A percentile compares a stretch with the other conserved stretches of the same genome.
Conservation (phyloP, 2,113 vertebrate species). For the Helogale parvula region DNA sequence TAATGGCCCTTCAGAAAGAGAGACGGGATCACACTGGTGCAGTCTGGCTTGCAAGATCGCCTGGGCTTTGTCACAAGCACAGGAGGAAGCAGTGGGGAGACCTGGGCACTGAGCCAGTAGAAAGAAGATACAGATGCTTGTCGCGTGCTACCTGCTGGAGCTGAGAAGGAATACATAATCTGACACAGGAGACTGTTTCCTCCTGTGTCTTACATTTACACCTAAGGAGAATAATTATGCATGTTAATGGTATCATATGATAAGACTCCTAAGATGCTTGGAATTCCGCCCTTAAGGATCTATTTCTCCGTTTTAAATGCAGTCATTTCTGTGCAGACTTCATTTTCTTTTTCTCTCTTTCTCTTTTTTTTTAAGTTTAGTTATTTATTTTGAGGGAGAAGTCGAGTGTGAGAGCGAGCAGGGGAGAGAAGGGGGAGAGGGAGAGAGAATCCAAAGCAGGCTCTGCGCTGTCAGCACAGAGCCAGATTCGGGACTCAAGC, state of each 20-base stretch:
- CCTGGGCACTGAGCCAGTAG: not conserved
- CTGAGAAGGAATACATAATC: not conserved
- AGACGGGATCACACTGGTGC: not conserved
- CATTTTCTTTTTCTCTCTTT: not conserved
- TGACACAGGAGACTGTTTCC: not conserved
- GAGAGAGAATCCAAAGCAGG: no score
- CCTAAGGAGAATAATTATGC: not conserved
- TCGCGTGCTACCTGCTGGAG: not conserved
- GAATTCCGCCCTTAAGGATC: not conserved
- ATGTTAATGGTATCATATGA: not conserved
- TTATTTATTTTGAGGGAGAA: no score
- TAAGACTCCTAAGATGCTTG: not conserved
- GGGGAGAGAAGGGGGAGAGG: no score
- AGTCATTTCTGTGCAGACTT: not conserved
- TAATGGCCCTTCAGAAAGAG: slow-evolving; percentile 7
- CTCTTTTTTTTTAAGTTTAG: no score
- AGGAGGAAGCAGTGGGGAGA: not conserved
- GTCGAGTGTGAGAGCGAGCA: no score
- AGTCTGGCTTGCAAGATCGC: not conserved
- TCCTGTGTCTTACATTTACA: not conserved
- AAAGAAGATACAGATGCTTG: not conserved
- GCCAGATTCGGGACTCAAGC: no score
- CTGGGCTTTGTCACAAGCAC: not conserved
- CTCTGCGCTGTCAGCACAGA: no score
- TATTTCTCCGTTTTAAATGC: not conserved